phyloP scores from a whole-genome alignment of 1,140 invertebrate genomes.

The Plutomurus gul region DNA sequence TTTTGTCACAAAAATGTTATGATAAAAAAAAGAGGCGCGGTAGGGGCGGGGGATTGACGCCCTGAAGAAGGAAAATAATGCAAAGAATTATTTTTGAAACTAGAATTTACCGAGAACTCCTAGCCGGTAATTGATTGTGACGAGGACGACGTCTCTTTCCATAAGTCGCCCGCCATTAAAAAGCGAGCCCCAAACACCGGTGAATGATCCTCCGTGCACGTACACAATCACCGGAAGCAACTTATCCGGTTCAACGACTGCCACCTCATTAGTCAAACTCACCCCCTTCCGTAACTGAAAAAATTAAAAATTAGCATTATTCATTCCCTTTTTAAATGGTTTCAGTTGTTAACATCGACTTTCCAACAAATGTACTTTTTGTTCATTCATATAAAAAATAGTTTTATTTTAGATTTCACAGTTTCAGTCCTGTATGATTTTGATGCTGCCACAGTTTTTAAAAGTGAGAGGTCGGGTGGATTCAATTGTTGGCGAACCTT shows the following conservation, averaged over 20 bases:
- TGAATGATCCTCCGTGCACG: slow-evolving; percentile 1
- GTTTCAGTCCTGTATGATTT: too few relatives aligned
- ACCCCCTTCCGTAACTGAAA: too few relatives aligned
- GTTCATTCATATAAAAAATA: not conserved
- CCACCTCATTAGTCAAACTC: not conserved
- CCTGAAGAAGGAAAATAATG: too few relatives aligned
- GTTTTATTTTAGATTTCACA: not conserved
- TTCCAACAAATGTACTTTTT: not conserved
- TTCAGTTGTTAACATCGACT: not conserved
- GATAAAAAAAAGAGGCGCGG: too few relatives aligned
- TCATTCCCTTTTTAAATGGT: too few relatives aligned
- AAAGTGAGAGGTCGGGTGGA: too few relatives aligned
- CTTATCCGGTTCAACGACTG: not conserved
- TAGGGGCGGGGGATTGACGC: too few relatives aligned
- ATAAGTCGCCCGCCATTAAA: slow-evolving; percentile 12
- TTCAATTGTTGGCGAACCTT: too few relatives aligned
- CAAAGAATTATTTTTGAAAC: too few relatives aligned
- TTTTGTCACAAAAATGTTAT: too few relatives aligned
- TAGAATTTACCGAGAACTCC: slow-evolving; percentile 7
- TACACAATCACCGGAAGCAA: slow-evolving; percentile 13
- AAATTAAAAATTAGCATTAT: too few relatives aligned
- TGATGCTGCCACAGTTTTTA: too few relatives aligned
- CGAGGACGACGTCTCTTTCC: slow-evolving; percentile 14
- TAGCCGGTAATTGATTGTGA: slow-evolving; percentile 23
- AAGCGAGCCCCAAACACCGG: not conserved